Conservation (phyloP, 2,888 invertebrate species). For the Epirrhoe alternata region DNA sequence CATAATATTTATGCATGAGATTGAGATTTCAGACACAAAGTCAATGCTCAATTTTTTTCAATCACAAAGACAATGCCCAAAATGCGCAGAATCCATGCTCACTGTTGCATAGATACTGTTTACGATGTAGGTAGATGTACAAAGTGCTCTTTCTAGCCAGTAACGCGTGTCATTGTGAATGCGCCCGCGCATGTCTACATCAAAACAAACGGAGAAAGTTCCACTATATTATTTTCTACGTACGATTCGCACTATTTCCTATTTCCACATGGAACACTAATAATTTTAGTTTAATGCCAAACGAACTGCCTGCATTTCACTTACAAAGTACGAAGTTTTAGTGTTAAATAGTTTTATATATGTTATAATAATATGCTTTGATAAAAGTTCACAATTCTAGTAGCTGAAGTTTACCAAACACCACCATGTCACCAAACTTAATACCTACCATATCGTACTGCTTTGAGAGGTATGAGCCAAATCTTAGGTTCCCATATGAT, state of each 20-base stretch:
- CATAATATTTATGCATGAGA: too few species aligned
- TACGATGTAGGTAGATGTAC: slow-evolving; percentile 22
- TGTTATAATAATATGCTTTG: neutral
- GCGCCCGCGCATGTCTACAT: slow-evolving; percentile 56
- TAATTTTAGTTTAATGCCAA: slow-evolving; percentile 55
- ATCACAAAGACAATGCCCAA: neutral
- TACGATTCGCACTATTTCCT: slow-evolving; percentile 68
- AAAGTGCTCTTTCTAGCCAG: slow-evolving; percentile 37
- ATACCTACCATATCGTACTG: too few species aligned
- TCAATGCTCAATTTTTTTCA: too few species aligned
- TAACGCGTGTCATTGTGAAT: slow-evolving; percentile 52
- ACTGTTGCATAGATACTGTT: slow-evolving; percentile 17
- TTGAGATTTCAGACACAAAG: too few species aligned
- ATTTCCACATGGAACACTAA: slow-evolving; percentile 60
- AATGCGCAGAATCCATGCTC: neutral
- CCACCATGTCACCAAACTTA: too few species aligned
- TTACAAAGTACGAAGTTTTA: slow-evolving; percentile 22
- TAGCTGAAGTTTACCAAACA: too few species aligned
- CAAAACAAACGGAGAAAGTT: slow-evolving; percentile 81
- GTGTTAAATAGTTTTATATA: neutral
- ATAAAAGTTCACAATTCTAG: too few species aligned
- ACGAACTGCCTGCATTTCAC: slow-evolving; percentile 43
- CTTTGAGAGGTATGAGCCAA: too few species aligned
- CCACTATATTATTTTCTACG: slow-evolving; percentile 62
- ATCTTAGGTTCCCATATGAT: too few species aligned